Conservation (phyloP, 2,113 vertebrate genomes). For the Poicephalus meyeri region DNA sequence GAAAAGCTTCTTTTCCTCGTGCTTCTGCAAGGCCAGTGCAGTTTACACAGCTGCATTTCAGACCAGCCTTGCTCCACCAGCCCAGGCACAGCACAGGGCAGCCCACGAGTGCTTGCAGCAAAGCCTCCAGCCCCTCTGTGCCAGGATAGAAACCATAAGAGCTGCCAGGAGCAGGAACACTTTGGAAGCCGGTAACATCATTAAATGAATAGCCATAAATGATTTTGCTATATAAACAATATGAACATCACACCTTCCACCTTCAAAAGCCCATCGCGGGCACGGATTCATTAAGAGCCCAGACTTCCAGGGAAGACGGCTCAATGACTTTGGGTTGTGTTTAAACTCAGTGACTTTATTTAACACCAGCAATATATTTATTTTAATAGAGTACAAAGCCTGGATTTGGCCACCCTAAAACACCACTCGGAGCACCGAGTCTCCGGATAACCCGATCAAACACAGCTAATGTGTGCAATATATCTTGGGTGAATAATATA, state of each 20-base stretch:
- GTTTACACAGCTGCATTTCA: background rate
- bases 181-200: background rate
- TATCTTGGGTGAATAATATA: conserved; percentile 61
- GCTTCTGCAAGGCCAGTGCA: background rate
- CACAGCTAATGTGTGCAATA: conserved; percentile 61
- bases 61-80: background rate
- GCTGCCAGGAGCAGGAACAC: background rate
- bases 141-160: background rate
- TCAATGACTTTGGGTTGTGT: background rate
- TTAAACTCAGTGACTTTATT: conserved; percentile 33
- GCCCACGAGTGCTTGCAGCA: fast-evolving
- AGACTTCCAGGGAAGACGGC: background rate
- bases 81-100: background rate
- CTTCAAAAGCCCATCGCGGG: conserved; percentile 15
- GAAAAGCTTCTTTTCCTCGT: background rate
- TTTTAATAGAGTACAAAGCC: conserved; percentile 60
- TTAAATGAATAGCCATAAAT: conserved; percentile 59
- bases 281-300: conserved; percentile 33
- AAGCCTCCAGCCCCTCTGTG: background rate
- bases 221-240: conserved; percentile 19
- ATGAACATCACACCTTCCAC: conserved; percentile 37
- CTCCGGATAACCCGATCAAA: conserved; percentile 6
- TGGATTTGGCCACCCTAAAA: conserved; percentile 59
- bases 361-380: conserved; percentile 41
- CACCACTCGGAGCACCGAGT: background rate